Conservation (phyloP, 37 sponge, comb jelly and placozoan genomes). For the Haliclona indistincta region DNA sequence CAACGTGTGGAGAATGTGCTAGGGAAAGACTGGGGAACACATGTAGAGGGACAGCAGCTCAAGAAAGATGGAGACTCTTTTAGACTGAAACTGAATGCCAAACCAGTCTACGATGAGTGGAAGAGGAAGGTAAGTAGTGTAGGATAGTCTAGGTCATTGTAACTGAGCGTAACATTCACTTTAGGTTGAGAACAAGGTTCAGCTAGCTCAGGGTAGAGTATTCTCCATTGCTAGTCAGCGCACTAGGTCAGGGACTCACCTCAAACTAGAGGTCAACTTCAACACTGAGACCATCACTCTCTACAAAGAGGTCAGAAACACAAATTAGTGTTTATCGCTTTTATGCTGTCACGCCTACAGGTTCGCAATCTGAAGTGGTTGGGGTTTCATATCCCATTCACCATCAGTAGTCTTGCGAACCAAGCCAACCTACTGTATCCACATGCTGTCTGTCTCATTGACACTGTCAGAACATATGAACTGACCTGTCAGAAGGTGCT, state of each 20-base stretch:
- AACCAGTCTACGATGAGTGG: constrained; percentile 65
- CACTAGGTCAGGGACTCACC: constrained; percentile 64
- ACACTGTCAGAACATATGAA: constrained; percentile 92
- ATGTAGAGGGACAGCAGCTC: constrained; percentile 94
- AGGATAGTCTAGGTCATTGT: neutral
- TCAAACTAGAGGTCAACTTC: constrained; percentile 89
- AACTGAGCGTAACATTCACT: neutral
- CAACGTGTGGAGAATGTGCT: constrained; percentile 94
- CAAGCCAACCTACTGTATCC: constrained; percentile 97
- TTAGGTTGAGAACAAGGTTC: constrained; percentile 69
- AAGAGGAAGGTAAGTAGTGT: constrained; percentile 32
- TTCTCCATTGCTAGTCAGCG: constrained; percentile 72
- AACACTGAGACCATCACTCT: constrained; percentile 92
- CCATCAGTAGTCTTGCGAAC: constrained; percentile 87
- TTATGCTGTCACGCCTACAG: neutral
- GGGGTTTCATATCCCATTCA: constrained; percentile 87
- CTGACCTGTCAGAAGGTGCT: constrained; percentile 90
- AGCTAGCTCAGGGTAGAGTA: constrained; percentile 78
- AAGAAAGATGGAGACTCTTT: constrained; percentile 96
- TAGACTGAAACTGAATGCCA: constrained; percentile 92
- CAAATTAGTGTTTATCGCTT: neutral
- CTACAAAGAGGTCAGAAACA: constrained; percentile 82
- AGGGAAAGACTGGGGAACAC: constrained; percentile 91
- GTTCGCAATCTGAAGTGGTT: constrained; percentile 89
- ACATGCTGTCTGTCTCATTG: constrained; percentile 96